Evolutionary conservation across 2,888 invertebrate species (phyloP), one percentile per base, ranked within the genome.

Genomic region (Orthonevra nobilis): DNA sequence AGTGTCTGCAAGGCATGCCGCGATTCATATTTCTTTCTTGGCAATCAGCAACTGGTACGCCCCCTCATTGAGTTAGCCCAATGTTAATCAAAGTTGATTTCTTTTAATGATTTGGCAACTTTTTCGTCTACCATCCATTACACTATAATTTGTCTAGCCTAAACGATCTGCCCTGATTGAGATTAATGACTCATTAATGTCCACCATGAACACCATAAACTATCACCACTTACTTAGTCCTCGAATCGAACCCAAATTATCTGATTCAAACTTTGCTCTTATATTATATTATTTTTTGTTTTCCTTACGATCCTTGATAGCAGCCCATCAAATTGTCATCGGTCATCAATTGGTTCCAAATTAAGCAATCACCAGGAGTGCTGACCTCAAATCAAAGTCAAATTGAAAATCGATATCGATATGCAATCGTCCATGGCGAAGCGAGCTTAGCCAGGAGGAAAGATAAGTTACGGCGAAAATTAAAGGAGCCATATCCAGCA

Each of bases 341-440:
- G 14, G n/a, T 46, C 48, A 61, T 48, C 61, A 69, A 75, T 61
- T 61, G 42, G 38, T 36, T 56, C 42, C 46, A 69, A 69, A 75
- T 75, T 69, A 75, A 69, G 69, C 50, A 44, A 54, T 54, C 66
- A 68, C 46, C 74, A 54, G 40, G 34, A 54, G 42, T 70, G 61
- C 69, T 70, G 69, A 56, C 75, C 75, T 34, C 23, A 70, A 69
- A 75, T 60, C 63, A 63, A 63, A 70, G 54, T 61, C 70, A 26
- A 75, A 61, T 63, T 34, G 70, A 56, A 63, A 75, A 75, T 75
- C 75, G 48, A 75, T 75, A 56, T 14, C 9, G 32, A 26, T 23
- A 40, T 38, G 26, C 26, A 58, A 5, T 7, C 9, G n/a, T 17
- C 52, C 15, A n/a, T 14, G 7, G 10, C 10, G 17, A 48, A 14